Evolutionary conservation across 1,140 invertebrate genomes (phyloP).

Genomic region (Trichonephila inaurata): DNA sequence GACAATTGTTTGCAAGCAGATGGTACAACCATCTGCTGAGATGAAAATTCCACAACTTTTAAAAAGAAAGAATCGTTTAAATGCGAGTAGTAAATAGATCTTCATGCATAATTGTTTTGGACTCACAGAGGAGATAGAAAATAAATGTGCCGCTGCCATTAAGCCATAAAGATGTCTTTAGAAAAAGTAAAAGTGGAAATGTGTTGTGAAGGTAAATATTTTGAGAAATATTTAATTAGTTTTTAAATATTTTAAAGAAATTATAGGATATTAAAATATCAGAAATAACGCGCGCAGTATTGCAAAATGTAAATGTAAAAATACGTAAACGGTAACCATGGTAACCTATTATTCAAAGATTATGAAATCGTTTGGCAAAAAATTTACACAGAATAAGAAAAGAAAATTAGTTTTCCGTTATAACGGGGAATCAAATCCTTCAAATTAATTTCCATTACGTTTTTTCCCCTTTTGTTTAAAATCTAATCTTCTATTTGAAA

Average conservation of each 20-base stretch:
- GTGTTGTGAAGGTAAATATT: background rate
- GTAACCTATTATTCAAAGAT: no score
- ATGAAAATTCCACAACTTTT: background rate
- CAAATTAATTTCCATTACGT: no score
- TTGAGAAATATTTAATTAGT: background rate
- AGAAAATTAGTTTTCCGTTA: no score
- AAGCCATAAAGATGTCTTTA: background rate
- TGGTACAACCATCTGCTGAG: background rate
- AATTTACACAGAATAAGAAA: no score
- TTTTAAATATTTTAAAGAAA: background rate
- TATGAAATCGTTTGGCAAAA: no score
- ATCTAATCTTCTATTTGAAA: no score
- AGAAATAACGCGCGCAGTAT: no score
- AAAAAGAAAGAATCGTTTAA: background rate
- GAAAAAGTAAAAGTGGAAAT: background rate
- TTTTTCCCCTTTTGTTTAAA: no score
- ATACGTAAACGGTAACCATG: no score
- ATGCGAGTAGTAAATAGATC: background rate
- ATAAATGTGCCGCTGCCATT: background rate
- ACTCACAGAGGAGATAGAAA: background rate
- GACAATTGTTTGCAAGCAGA: background rate
- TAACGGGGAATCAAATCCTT: no score
- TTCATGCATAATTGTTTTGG: background rate
- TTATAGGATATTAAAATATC: no score
- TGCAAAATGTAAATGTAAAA: no score